phyloP scores from a whole-genome alignment of 2,113 vertebrate species.

The Eolophus roseicapilla region DNA sequence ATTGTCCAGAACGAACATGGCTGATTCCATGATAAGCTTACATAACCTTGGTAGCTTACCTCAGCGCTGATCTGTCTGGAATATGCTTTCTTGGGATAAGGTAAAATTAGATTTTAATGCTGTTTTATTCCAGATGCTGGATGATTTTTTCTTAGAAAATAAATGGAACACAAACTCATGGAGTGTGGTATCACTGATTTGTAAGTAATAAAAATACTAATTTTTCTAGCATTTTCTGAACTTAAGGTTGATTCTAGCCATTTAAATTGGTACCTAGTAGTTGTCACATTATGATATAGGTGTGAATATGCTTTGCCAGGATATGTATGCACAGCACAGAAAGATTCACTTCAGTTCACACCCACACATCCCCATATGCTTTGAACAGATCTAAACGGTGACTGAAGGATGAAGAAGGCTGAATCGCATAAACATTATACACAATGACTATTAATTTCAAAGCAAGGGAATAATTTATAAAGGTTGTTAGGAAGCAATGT shows the following conservation, averaged over 20 bases:
- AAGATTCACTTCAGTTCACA: not conserved
- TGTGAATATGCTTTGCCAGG: constrained; percentile 32
- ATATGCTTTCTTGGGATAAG: not conserved
- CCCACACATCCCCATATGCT: constrained; percentile 46
- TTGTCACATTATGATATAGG: constrained; percentile 56
- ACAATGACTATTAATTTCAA: constrained; percentile 22
- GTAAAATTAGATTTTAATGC: constrained; percentile 5
- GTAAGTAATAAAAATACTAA: not conserved
- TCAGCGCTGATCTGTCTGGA: not conserved
- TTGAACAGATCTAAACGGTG: constrained; percentile 12
- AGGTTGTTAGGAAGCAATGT: constrained; percentile 23
- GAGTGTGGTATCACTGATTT: not conserved
- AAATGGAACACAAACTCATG: not conserved
- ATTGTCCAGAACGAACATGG: not conserved
- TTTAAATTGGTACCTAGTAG: constrained; percentile 12
- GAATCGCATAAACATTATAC: constrained; percentile 12
- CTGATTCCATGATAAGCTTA: not conserved
- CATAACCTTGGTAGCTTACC: not conserved
- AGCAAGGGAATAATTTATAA: constrained; percentile 18
- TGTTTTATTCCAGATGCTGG: not conserved
- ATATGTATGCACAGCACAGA: constrained; percentile 10
- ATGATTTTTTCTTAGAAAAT: not conserved
- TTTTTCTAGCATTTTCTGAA: constrained; percentile 10
- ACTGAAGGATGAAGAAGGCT: constrained; percentile 2
- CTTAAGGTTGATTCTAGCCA: constrained; percentile 3